Conservation (phyloP, 1,140 invertebrate genomes). For the Chrysopa pallens region DNA sequence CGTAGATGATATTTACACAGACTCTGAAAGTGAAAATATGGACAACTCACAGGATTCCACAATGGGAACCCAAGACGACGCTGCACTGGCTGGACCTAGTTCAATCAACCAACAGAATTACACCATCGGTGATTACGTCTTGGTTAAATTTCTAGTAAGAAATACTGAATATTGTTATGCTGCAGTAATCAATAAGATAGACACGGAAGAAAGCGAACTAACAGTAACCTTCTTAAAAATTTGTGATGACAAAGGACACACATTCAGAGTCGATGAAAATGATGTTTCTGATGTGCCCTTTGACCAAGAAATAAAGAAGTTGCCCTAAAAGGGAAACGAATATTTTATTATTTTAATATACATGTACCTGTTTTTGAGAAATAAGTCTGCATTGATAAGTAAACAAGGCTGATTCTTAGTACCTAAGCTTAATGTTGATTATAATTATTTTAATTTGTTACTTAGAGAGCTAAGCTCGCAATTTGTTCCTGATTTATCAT, state of each 20-base stretch:
- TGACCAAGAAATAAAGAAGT: slow-evolving; percentile 4
- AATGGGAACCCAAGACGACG: no score
- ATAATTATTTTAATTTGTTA: no score
- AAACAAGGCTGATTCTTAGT: no score
- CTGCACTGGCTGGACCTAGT: not conserved
- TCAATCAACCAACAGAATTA: slow-evolving; percentile 5
- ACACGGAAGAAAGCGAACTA: slow-evolving; percentile 7
- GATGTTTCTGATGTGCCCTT: slow-evolving; percentile 3
- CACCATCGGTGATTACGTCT: slow-evolving; percentile 6
- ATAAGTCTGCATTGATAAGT: no score
- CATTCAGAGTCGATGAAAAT: slow-evolving; percentile 5
- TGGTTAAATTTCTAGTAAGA: slow-evolving; percentile 5
- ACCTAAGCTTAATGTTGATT: slow-evolving; percentile 10
- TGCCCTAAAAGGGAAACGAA: slow-evolving; percentile 4
- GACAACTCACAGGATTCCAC: no score
- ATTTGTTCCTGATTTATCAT: no score
- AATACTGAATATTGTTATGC: slow-evolving; percentile 8
- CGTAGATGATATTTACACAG: no score
- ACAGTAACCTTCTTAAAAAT: slow-evolving; percentile 9
- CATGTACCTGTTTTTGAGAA: no score
- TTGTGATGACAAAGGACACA: slow-evolving; percentile 9
- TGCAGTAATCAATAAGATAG: slow-evolving; percentile 8
- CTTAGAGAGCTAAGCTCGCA: no score
- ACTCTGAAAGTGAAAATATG: no score
- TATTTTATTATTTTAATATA: slow-evolving; percentile 4